Percentiles rank a stretch among this genome's conserved stretches.
phyloP scores from a whole-genome alignment of 2,888 invertebrate genomes.

The Notocelia uddmanniana region DNA sequence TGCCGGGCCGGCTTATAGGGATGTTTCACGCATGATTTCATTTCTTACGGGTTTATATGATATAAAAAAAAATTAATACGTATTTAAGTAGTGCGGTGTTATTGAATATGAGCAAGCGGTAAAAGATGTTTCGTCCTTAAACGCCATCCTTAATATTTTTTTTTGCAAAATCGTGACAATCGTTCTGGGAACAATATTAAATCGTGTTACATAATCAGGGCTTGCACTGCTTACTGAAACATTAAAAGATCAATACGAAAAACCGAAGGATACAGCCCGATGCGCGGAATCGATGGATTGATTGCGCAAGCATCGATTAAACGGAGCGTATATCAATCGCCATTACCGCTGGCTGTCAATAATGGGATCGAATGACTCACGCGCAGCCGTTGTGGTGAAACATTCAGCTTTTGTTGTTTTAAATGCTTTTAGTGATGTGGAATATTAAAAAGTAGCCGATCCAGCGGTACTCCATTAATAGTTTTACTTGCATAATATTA shows the following conservation, averaged over 20 bases:
- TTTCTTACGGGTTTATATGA: slow-evolving; percentile 10
- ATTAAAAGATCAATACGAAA: slow-evolving; percentile 30
- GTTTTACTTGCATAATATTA: background rate
- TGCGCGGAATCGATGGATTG: slow-evolving; percentile 51
- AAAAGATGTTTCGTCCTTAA: background rate
- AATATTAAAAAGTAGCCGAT: background rate
- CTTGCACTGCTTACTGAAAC: slow-evolving; percentile 7
- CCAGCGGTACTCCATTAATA: background rate
- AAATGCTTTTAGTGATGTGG: slow-evolving; percentile 30
- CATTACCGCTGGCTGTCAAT: slow-evolving; percentile 80
- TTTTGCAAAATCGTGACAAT: slow-evolving; percentile 5
- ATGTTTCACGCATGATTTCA: slow-evolving; percentile 20
- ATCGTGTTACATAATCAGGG: slow-evolving; percentile 18
- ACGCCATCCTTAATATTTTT: background rate
- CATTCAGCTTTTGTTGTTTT: slow-evolving; percentile 37
- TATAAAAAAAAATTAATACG: background rate
- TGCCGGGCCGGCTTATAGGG: slow-evolving; percentile 25
- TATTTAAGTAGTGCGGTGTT: background rate
- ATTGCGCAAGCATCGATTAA: slow-evolving; percentile 66
- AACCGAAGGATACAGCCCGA: slow-evolving; percentile 29
- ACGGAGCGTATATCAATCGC: slow-evolving; percentile 72
- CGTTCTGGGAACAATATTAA: background rate
- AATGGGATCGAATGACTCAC: slow-evolving; percentile 79
- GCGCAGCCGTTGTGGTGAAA: slow-evolving; percentile 49
- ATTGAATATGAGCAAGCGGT: slow-evolving; percentile 1